A percentile compares a stretch with the other conserved stretches of the same genome.
Evolutionary conservation across 2,113 vertebrate species (phyloP).

Genomic region (Struthidea cinerea): DNA sequence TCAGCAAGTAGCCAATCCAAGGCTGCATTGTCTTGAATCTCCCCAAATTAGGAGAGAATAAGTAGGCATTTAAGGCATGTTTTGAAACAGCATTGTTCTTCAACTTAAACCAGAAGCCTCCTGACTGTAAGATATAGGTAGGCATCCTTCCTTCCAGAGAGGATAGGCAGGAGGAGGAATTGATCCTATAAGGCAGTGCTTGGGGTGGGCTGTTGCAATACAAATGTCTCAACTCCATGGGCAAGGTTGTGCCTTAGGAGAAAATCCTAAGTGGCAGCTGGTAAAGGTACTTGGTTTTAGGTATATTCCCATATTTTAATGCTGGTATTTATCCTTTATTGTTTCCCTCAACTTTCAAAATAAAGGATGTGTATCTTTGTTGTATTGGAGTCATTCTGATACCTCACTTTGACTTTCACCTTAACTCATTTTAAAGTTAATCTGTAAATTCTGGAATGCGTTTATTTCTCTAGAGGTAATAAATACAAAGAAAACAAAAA

Average conservation of each 20-base stretch:
- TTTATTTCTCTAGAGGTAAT: neutral
- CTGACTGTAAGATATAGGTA: neutral
- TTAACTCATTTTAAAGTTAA: neutral
- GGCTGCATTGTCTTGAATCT: neutral
- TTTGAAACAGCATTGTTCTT: neutral
- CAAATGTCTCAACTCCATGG: neutral
- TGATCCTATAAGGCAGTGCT: neutral
- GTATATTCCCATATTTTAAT: neutral
- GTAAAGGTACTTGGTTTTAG: neutral
- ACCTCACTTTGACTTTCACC: neutral
- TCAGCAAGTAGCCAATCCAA: neutral
- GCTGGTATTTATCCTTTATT: neutral
- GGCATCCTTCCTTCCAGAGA: neutral
- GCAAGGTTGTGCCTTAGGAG: neutral
- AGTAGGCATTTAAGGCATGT: neutral
- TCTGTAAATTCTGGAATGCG: neutral
- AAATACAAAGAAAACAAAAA: neutral
- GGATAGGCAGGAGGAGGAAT: neutral
- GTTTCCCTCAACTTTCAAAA: neutral
- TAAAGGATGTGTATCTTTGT: neutral
- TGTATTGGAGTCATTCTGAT: neutral
- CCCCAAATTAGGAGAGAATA: neutral
- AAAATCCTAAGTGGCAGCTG: neutral
- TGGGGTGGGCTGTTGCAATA: neutral
- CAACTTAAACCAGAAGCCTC: neutral